Percentiles rank a stretch among this genome's conserved stretches.
phyloP scores from a whole-genome alignment of 2,113 vertebrate genomes.

The Plecturocebus donacophilus region DNA sequence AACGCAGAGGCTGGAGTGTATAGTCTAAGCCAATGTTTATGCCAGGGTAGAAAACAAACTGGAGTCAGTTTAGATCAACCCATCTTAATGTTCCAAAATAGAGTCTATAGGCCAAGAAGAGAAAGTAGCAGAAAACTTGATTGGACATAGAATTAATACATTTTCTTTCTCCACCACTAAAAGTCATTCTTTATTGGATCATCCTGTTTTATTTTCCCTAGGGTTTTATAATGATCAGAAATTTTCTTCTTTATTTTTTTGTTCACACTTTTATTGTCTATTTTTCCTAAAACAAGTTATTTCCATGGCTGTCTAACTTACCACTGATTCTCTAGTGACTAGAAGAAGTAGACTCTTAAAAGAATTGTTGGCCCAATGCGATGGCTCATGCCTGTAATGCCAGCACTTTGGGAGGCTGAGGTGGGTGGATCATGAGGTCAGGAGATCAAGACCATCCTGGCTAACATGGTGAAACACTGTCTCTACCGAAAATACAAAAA shows the following conservation, averaged over 20 bases:
- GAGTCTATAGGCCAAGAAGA: not conserved
- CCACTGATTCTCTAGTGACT: not conserved
- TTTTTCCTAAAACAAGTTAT: not conserved
- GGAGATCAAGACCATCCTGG: too few relatives aligned
- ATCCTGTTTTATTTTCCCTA: not conserved
- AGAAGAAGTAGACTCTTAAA: slow-evolving; percentile 15
- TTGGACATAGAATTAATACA: not conserved
- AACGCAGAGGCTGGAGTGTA: not conserved
- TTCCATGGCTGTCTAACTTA: not conserved
- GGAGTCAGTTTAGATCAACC: not conserved
- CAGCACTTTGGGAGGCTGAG: too few relatives aligned
- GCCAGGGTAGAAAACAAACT: not conserved
- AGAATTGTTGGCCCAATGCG: not conserved
- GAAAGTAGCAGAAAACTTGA: not conserved
- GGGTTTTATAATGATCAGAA: not conserved
- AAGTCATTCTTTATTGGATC: not conserved
- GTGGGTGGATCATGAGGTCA: too few relatives aligned
- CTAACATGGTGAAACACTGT: too few relatives aligned
- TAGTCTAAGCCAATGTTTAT: not conserved
- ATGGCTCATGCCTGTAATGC: too few relatives aligned
- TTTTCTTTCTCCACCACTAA: not conserved
- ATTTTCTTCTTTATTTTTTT: not conserved
- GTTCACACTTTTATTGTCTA: not conserved
- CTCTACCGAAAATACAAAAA: too few relatives aligned
- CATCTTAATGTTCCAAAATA: not conserved